Conservation (phyloP, 2,113 vertebrate genomes). For the Passer domesticus region DNA sequence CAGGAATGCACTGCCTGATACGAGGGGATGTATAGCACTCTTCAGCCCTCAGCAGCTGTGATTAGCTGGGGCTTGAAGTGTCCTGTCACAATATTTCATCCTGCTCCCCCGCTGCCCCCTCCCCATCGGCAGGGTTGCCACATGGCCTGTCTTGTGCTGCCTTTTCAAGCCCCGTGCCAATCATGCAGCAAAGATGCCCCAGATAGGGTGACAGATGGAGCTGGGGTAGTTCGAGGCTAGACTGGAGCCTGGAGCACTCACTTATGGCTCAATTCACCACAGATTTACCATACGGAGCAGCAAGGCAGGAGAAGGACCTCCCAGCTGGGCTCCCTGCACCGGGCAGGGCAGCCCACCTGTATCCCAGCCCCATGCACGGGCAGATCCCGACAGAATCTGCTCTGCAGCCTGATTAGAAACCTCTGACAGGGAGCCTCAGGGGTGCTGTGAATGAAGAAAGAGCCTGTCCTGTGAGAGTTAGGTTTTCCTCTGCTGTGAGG, state of each 20-base stretch:
- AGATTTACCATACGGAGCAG: not conserved
- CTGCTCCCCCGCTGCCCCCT: not conserved
- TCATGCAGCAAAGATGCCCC: constrained; percentile 61
- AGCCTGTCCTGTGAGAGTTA: not conserved
- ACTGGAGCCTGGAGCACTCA: constrained; percentile 10
- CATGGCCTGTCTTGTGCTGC: constrained; percentile 65
- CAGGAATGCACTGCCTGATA: constrained; percentile 66
- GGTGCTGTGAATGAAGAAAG: not conserved
- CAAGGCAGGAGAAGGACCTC: not conserved
- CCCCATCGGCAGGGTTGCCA: constrained; percentile 14
- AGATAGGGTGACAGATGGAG: constrained; percentile 76
- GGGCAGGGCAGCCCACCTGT: not conserved
- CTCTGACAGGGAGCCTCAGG: not conserved
- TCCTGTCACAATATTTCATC: constrained; percentile 72
- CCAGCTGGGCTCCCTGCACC: not conserved
- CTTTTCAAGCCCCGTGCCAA: constrained; percentile 67
- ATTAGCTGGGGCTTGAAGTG: constrained; percentile 69
- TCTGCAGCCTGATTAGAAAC: not conserved
- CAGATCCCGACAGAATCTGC: not conserved
- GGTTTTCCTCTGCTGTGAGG: not conserved
- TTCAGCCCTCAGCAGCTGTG: constrained; percentile 67
- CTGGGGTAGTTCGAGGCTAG: constrained; percentile 50
- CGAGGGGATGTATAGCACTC: constrained; percentile 52
- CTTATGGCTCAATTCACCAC: not conserved
- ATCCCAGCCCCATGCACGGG: fast-evolving